Base-by-base conservation (phyloP, 30 jellyfish, hydroid and myxozoan species). In the Mastigias papua region DNA sequence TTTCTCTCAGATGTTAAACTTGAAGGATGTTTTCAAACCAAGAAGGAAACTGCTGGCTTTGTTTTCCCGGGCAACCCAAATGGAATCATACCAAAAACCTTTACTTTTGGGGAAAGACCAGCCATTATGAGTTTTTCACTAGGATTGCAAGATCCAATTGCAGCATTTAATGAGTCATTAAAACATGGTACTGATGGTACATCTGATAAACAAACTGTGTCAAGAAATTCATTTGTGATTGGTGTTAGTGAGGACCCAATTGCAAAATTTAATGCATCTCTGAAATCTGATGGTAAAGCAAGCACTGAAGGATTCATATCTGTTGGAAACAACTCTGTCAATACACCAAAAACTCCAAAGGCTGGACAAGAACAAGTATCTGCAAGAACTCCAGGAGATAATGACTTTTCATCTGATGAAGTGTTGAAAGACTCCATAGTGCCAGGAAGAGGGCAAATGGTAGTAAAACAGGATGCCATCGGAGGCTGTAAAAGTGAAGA, bases 141-240 rank as follows among this genome's bases (percentile, higher is more conserved):
- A 35, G 37, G 57, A 23, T 73, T 73, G 26, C 37, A 42, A 10
- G 84, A 73, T 49, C 84, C 84, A 61, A 73, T 73, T 15, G 84
- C 84, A 1, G 22, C 5, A 37, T 73, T 73, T 69, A 34, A 73
- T 37, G 84, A 73, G 48, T 73, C 84, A 16, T 0, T 48, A 29
- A 73, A 42, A 37, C 22, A 13, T 22, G 69, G 16, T 5, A 42
- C 22, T 9, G 84, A 35, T 34, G 35, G 8, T 3, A 48, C 48
- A 8, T 28, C 29, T 69, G 58, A 26, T 1, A 69, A 69, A 15
- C 48, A 65, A 23, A 42, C 15, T 5, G 27, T 21, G 77, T 13
- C 22, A 65, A 11, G 22, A 17, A 34, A 17, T 10, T 22, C 48
- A 13, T 65, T 65, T 25, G 5, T 65, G 22, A 26, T 9, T 22